These are phyloP conservation scores for Epinephelus cyanopodus DNA, from an alignment of 2,113 vertebrate genomes.

Conservation along the genomic window DNA sequence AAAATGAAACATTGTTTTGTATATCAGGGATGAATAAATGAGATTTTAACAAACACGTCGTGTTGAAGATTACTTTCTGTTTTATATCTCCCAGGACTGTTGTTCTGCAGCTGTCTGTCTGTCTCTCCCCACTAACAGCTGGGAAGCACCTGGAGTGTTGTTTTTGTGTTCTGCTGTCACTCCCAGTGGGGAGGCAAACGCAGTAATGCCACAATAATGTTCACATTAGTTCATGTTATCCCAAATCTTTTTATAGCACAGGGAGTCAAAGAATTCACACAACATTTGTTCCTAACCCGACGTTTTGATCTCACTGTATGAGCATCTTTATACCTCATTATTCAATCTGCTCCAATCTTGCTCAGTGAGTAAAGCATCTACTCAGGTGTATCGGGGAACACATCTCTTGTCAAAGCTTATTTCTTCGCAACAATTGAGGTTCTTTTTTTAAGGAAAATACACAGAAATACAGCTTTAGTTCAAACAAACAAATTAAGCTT, in stretches of 20 bases:
- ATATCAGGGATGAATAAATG: conserved; percentile 84
- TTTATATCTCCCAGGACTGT: neutral
- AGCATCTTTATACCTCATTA: neutral
- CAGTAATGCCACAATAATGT: neutral
- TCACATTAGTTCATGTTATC: conserved; percentile 22
- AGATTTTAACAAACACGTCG: conserved; percentile 80
- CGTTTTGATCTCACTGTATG: neutral
- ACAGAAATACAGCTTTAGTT: neutral
- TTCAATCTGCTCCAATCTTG: neutral
- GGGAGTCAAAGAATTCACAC: neutral
- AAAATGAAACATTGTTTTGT: conserved; percentile 78
- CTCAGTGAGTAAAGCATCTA: neutral
- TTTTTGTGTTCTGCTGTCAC: conserved; percentile 34
- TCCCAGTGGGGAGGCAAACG: conserved; percentile 27
- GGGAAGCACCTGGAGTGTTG: conserved; percentile 46
- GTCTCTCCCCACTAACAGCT: conserved; percentile 45
- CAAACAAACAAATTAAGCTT: neutral
- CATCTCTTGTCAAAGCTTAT: neutral
- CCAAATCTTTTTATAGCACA: conserved; percentile 23
- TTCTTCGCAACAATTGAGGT: neutral
- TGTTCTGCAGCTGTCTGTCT: conserved; percentile 29
- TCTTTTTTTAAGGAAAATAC: neutral
- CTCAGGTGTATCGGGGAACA: neutral
- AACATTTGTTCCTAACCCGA: neutral
- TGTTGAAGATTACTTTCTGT: neutral